A percentile compares a stretch with the other conserved stretches of the same genome.
Evolutionary conservation across 2,113 vertebrate genomes (phyloP).

Genomic region (Brienomyrus brachyistius): DNA sequence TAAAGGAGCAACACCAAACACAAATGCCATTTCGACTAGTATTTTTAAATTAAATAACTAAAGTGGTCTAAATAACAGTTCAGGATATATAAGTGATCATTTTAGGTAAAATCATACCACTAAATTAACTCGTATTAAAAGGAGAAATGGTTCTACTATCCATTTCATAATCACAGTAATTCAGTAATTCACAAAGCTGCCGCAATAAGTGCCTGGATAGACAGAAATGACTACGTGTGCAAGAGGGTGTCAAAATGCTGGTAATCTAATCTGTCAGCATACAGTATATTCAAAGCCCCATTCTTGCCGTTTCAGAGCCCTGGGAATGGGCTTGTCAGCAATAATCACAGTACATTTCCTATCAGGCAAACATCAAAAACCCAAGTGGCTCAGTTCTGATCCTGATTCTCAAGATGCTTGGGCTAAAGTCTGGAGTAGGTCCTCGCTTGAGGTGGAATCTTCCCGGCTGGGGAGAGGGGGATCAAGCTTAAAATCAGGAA

Average conservation of each 20-base stretch:
- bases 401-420: background rate
- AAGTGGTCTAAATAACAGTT: background rate
- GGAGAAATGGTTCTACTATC: background rate
- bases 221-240: background rate
- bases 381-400: background rate
- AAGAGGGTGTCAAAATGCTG: background rate
- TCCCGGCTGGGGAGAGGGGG: conserved; percentile 37
- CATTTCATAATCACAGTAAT: background rate
- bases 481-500: conserved; percentile 10
- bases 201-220: background rate
- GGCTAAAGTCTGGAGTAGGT: conserved; percentile 49
- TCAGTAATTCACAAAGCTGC: background rate
- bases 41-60: too few relatives aligned
- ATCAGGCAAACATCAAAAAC: background rate
- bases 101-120: background rate
- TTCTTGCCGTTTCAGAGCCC: background rate
- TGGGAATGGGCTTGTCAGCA: background rate
- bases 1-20: background rate
- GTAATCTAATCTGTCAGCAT: background rate
- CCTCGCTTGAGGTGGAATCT: conserved; percentile 40
- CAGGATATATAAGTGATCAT: background rate
- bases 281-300: background rate
- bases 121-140: background rate
- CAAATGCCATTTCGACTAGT: background rate
- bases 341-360: background rate